Evolutionary conservation across 1,140 invertebrate species (phyloP), one percentile per base, ranked within the genome.

Genomic region (Drosophila pachea): DNA sequence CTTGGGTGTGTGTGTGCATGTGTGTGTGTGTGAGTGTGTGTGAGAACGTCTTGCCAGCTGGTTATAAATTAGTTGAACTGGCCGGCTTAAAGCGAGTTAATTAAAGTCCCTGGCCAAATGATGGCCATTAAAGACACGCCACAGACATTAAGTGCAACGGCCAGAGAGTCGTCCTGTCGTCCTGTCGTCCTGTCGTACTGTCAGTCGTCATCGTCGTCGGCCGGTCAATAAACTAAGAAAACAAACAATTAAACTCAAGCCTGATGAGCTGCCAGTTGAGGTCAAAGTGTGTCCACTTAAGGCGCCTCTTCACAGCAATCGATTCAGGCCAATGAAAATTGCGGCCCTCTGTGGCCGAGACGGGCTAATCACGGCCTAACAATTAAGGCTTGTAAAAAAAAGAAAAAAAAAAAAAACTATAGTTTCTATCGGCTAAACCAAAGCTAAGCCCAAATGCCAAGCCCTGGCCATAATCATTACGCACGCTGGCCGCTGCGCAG

Each of bases 161-260:
- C 49, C 49, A 33, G 48, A 68, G 73, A 70, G 61, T 52, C 45
- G 33, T 9, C 5, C 31, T 33, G 47, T 11, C 45, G n/a, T n/a
- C n/a, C n/a, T n/a, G n/a, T n/a, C n/a, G n/a, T n/a, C n/a, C n/a
- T n/a, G n/a, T n/a, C n/a, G 52, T 31, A n/a, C 47, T 42, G 64
- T 49, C 69, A 59, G 64, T 74, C 56, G 68, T n/a, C n/a, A 65
- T 36, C 42, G 63, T 54, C 50, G 12, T 38, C 32, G 49, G 43
- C 60, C 40, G 74, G 76, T 78, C 76, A 78, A 78, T 78, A 78
- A 78, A 78, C 76, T 78, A 78, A 78, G 76, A 78, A 78, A 74
- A 78, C 76, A 78, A 78, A 78, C 76, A 78, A 74, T 78, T 78
- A 78, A 78, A 78, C 71, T 72, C 58, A 29, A 72, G 67, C 64